Conservation (phyloP, 2,113 vertebrate genomes). For the Eubucco bourcierii region DNA sequence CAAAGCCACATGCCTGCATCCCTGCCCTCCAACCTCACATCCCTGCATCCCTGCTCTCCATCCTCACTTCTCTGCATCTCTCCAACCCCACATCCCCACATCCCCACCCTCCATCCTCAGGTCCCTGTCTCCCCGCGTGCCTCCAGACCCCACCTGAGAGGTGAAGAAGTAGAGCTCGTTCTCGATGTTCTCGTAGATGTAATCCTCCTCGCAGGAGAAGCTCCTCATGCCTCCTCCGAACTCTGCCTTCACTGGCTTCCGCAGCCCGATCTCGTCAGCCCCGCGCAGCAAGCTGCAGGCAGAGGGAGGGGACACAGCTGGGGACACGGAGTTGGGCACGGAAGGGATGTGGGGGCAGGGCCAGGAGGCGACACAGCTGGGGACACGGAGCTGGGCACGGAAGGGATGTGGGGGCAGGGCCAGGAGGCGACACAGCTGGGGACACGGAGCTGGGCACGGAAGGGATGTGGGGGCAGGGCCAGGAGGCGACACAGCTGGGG, state of each 20-base stretch:
- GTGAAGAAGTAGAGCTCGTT: conserved; percentile 95
- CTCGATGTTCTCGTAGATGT: conserved; percentile 97
- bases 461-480: accelerated
- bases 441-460: not conserved
- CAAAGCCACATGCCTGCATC: too few relatives aligned
- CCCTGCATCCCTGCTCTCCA: too few relatives aligned
- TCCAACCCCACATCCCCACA: not conserved
- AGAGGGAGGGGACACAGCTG: not conserved
- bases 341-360: accelerated
- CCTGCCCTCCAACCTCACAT: too few relatives aligned
- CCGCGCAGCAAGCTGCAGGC: conserved; percentile 87
- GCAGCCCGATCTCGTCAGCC: conserved; percentile 90
- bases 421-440: too few relatives aligned
- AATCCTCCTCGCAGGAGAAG: conserved; percentile 96
- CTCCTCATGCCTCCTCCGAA: conserved; percentile 88
- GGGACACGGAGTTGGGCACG: not conserved
- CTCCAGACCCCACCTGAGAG: conserved; percentile 83
- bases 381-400: not conserved
- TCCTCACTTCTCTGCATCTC: too few relatives aligned
- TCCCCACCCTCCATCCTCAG: too few relatives aligned
- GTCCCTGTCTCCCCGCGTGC: not conserved
- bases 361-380: too few relatives aligned
- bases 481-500: too few relatives aligned
- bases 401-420: accelerated
- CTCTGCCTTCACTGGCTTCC: conserved; percentile 90